phyloP scores from a whole-genome alignment of 2,888 invertebrate species.

The Amphiduros pacificus region DNA sequence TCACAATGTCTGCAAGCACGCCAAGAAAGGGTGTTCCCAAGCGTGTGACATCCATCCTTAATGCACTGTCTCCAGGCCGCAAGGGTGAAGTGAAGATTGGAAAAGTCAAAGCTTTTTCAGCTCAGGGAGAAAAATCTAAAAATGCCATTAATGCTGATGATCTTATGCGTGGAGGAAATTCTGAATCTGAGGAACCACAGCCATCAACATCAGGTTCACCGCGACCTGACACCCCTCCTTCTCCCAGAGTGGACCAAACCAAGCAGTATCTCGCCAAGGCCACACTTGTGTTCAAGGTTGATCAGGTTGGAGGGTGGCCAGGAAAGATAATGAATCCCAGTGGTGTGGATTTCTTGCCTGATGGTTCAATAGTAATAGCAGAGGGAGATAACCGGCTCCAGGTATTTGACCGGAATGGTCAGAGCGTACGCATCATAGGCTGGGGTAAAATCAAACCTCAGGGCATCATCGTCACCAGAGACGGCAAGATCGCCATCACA shows the following conservation, averaged over 20 bases:
- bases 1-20: neutral
- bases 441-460: conserved; percentile 33
- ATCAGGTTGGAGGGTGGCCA: conserved; percentile 31
- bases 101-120: conserved; percentile 24
- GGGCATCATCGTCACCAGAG: conserved; percentile 18
- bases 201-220: conserved; percentile 11
- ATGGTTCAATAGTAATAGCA: conserved; percentile 26
- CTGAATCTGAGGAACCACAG: neutral
- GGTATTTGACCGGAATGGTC: conserved; percentile 27
- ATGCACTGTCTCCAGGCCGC: conserved; percentile 26
- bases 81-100: conserved; percentile 26
- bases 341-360: conserved; percentile 23
- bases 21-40: neutral
- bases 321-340: conserved; percentile 28
- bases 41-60: conserved; percentile 27
- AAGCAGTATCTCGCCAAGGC: conserved; percentile 4
- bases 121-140: conserved; percentile 9
- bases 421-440: conserved; percentile 28
- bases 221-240: conserved; percentile 1
- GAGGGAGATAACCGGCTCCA: conserved; percentile 31
- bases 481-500: conserved; percentile 27
- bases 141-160: conserved; percentile 30
- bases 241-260: neutral
- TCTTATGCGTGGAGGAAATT: conserved; percentile 1
- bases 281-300: conserved; percentile 25